phyloP scores from a whole-genome alignment of 2,888 invertebrate species.

The Entomobrya proxima region DNA sequence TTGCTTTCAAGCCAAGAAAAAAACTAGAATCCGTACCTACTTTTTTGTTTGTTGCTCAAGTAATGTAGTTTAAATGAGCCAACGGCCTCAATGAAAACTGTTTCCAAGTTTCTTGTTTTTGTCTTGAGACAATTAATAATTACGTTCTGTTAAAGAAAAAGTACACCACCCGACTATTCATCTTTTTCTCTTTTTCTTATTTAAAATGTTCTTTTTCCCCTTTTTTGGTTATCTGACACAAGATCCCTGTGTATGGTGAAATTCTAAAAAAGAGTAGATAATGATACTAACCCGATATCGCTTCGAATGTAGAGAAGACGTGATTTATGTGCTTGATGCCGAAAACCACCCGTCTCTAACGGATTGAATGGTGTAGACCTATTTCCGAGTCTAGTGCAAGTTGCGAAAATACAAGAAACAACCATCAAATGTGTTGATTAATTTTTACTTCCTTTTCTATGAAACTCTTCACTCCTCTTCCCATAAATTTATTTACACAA shows the following conservation, averaged over 20 bases:
- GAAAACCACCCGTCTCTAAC: slow-evolving; percentile 87
- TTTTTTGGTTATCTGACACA: neutral
- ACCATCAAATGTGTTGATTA: slow-evolving; percentile 37
- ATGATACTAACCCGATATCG: slow-evolving; percentile 88
- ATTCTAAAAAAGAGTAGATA: neutral
- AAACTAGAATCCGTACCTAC: neutral
- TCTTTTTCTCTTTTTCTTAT: neutral
- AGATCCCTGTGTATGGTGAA: neutral
- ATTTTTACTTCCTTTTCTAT: slow-evolving; percentile 13
- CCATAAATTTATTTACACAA: neutral
- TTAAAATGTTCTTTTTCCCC: neutral
- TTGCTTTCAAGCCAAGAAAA: neutral
- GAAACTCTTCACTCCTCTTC: neutral
- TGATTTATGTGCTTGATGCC: slow-evolving; percentile 91
- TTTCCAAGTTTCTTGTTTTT: neutral
- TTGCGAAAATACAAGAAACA: slow-evolving; percentile 47
- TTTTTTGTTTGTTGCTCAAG: neutral
- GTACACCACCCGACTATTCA: neutral
- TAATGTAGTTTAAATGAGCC: neutral
- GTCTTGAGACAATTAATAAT: neutral
- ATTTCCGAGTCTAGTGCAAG: slow-evolving; percentile 66
- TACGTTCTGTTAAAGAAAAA: neutral
- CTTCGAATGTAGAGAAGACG: slow-evolving; percentile 93
- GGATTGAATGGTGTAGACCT: slow-evolving; percentile 73
- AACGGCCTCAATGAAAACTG: slow-evolving; percentile 30